These are phyloP conservation scores for Scaptomyza flava DNA, from an alignment of 2,888 invertebrate species.

Conservation along the genomic window DNA sequence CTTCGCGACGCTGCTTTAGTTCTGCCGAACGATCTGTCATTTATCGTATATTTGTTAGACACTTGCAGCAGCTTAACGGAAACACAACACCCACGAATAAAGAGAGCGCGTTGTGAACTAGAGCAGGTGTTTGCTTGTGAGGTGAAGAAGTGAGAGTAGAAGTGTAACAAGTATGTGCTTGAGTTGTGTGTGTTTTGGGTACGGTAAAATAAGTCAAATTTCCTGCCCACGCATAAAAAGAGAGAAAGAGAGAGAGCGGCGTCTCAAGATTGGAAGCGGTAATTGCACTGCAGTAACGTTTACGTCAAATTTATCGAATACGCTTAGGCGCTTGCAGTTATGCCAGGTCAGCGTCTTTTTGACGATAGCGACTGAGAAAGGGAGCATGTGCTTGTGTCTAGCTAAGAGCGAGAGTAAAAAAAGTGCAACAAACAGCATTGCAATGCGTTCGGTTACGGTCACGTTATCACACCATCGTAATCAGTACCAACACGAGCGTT, in stretches of 20 bases:
- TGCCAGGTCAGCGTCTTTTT: neutral
- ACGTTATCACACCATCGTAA: constrained; percentile 4
- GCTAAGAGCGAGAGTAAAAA: neutral
- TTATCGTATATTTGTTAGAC: constrained; percentile 12
- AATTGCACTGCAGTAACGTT: neutral
- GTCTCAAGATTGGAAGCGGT: too few species aligned
- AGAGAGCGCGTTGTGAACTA: neutral
- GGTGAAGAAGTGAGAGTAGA: constrained; percentile 1
- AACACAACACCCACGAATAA: neutral
- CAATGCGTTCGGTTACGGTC: neutral
- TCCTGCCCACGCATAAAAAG: neutral
- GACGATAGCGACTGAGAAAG: neutral
- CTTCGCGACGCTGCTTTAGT: constrained; percentile 3
- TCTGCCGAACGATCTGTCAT: constrained; percentile 19
- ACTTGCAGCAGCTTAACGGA: constrained; percentile 3
- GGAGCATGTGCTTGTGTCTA: neutral
- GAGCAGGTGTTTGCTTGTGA: neutral
- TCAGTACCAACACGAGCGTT: constrained; percentile 11
- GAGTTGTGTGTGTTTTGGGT: neutral
- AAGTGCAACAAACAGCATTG: neutral
- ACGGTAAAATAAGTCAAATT: neutral
- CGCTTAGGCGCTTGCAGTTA: neutral
- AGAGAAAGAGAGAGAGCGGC: neutral
- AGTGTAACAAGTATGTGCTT: neutral
- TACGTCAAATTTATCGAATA: neutral